A percentile compares a stretch with the other conserved stretches of the same genome.
phyloP scores from a whole-genome alignment of 2,113 vertebrate species.

The Myotis lucifugus region DNA sequence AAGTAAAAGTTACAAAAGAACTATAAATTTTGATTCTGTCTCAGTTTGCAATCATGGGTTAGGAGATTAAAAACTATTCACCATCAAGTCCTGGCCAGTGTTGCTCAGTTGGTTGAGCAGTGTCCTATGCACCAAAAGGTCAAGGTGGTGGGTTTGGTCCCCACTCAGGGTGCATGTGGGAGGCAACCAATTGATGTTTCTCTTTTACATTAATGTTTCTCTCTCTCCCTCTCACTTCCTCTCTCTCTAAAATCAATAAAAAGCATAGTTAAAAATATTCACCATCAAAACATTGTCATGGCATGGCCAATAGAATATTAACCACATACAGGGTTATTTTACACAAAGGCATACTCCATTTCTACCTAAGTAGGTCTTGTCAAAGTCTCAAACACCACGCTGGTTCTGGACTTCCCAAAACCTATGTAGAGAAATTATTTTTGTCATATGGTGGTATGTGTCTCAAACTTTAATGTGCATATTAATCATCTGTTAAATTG shows the following conservation, averaged over 20 bases:
- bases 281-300: not conserved
- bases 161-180: too few species aligned
- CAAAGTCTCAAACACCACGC: not conserved
- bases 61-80: not conserved
- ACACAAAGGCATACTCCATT: not conserved
- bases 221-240: too few species aligned
- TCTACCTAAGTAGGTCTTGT: not conserved
- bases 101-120: too few species aligned
- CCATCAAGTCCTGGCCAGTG: too few species aligned
- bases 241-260: too few species aligned
- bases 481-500: not conserved
- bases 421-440: not conserved
- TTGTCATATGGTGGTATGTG: not conserved
- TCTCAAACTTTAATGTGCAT: not conserved
- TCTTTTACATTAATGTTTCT: too few species aligned
- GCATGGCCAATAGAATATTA: not conserved
- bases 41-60: not conserved
- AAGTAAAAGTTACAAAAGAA: not conserved
- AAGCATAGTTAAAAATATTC: not conserved
- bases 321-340: not conserved
- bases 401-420: not conserved
- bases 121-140: too few species aligned
- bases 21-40: not conserved
- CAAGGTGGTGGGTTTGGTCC: too few species aligned
- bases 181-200: too few species aligned